phyloP scores from a whole-genome alignment of 2,888 invertebrate genomes.

The Dinocampus coccinellae region DNA sequence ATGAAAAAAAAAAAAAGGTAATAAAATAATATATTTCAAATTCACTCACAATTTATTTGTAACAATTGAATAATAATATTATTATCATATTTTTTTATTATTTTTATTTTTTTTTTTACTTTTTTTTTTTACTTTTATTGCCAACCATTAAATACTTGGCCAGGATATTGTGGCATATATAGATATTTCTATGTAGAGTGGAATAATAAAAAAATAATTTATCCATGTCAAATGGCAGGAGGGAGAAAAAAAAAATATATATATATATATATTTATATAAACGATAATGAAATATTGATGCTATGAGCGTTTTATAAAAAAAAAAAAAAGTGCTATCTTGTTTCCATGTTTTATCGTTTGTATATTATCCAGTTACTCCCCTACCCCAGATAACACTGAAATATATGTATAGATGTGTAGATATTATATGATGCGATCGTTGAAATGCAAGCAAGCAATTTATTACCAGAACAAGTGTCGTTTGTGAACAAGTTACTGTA shows the following conservation, averaged over 20 bases:
- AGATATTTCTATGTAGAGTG: not conserved
- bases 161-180: no score
- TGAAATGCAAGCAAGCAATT: slow-evolving; percentile 36
- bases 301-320: slow-evolving; percentile 29
- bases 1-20: no score
- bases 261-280: no score
- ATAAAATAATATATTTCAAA: not conserved
- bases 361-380: slow-evolving; percentile 2
- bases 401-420: no score
- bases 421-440: not conserved
- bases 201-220: slow-evolving; percentile 6
- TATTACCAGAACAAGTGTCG: slow-evolving; percentile 39
- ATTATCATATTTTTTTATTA: no score
- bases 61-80: not conserved
- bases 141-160: not conserved
- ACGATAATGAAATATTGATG: slow-evolving; percentile 8
- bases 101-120: no score
- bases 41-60: not conserved
- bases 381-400: not conserved
- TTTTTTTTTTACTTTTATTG: not conserved
- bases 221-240: not conserved
- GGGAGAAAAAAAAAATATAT: not conserved
- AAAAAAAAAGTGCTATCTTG: slow-evolving; percentile 37
- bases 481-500: slow-evolving; percentile 40
- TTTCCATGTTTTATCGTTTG: slow-evolving; percentile 40